Conservation (phyloP, 23 tunicate genomes). For the Corella eumyota region DNA sequence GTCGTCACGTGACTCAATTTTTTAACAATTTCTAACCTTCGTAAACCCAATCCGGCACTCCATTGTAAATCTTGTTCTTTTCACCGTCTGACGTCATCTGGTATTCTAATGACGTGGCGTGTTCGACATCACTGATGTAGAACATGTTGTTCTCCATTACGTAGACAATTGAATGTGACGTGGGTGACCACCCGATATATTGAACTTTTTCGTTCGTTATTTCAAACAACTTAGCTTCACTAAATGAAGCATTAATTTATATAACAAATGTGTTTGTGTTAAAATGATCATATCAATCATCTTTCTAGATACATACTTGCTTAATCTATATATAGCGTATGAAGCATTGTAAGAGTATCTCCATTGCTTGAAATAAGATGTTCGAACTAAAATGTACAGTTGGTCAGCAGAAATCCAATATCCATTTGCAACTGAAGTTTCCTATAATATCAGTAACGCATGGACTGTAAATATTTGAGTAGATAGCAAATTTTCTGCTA, state of each 20-base stretch:
- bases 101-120: not conserved
- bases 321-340: constrained; percentile 52
- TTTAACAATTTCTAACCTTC: too few relatives aligned
- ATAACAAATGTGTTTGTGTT: too few relatives aligned
- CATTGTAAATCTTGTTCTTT: constrained; percentile 69
- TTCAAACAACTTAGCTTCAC: constrained; percentile 9
- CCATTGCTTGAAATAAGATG: constrained; percentile 85
- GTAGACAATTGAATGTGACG: constrained; percentile 49
- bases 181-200: constrained; percentile 86
- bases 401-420: constrained; percentile 68
- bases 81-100: constrained; percentile 30
- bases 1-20: too few relatives aligned
- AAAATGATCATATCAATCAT: too few relatives aligned
- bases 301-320: constrained; percentile 27
- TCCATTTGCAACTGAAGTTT: constrained; percentile 24
- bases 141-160: constrained; percentile 66
- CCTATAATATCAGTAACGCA: too few relatives aligned
- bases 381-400: constrained; percentile 39
- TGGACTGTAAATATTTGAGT: too few relatives aligned
- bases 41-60: constrained; percentile 92
- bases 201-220: constrained; percentile 31
- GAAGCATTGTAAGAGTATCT: constrained; percentile 85
- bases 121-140: constrained; percentile 7
- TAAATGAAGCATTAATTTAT: too few relatives aligned
- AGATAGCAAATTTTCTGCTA: too few relatives aligned